Evolutionary conservation across 2,888 invertebrate species (phyloP).

Genomic region (Cryptocephalus primarius): DNA sequence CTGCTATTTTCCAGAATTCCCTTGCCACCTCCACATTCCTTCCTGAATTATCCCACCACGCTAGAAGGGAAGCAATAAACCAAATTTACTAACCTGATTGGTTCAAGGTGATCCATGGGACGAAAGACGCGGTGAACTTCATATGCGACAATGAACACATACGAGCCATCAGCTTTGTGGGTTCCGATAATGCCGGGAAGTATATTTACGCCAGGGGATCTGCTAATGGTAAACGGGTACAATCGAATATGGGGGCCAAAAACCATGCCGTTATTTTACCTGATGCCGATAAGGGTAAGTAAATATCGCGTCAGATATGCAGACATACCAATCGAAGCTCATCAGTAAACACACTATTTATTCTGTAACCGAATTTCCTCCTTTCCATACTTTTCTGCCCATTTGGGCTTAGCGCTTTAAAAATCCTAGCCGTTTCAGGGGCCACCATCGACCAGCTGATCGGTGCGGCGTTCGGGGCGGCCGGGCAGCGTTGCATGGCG

Average conservation of each 20-base stretch:
- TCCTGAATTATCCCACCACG: too few relatives aligned
- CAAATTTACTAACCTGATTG: neutral
- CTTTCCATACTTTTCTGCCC: too few relatives aligned
- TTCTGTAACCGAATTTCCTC: too few relatives aligned
- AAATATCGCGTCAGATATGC: too few relatives aligned
- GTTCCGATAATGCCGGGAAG: slow-evolving; percentile 91
- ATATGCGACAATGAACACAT: slow-evolving; percentile 95
- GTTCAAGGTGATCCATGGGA: slow-evolving; percentile 76
- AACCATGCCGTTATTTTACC: slow-evolving; percentile 96
- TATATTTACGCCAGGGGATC: slow-evolving; percentile 91
- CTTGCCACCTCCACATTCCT: too few relatives aligned
- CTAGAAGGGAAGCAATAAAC: too few relatives aligned
- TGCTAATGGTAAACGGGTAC: slow-evolving; percentile 80
- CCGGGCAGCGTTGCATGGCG: slow-evolving; percentile 99
- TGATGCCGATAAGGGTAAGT: slow-evolving; percentile 79
- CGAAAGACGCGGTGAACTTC: slow-evolving; percentile 91
- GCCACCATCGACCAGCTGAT: slow-evolving; percentile 77
- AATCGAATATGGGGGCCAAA: slow-evolving; percentile 99
- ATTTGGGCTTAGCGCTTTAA: too few relatives aligned
- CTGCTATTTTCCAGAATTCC: too few relatives aligned
- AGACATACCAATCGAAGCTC: too few relatives aligned
- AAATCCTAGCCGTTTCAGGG: slow-evolving; percentile 39
- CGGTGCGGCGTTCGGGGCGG: slow-evolving; percentile 96
- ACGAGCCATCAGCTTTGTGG: slow-evolving; percentile 95
- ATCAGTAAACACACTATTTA: too few relatives aligned